phyloP scores from a whole-genome alignment of 2,797 vertebrate genomes.

The Peromyscus melanophrys region DNA sequence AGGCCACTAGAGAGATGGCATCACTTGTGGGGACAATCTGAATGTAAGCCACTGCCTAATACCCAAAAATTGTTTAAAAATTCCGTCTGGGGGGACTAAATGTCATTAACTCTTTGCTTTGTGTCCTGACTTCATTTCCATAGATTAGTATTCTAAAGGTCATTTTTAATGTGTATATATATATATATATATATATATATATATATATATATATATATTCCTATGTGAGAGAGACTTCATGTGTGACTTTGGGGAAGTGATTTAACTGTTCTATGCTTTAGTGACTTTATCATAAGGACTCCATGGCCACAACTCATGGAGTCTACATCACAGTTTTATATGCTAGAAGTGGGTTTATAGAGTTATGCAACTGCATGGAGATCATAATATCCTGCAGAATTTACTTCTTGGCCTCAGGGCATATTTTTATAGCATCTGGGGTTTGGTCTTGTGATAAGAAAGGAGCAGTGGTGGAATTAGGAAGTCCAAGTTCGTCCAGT shows the following conservation, averaged over 20 bases:
- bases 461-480: not conserved
- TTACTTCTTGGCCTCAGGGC: not conserved
- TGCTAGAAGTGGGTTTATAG: conserved; percentile 1
- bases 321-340: not conserved
- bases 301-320: not conserved
- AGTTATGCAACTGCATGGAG: not conserved
- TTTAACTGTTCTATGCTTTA: not conserved
- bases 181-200: no score
- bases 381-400: not conserved
- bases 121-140: not conserved
- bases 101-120: not conserved
- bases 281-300: not conserved
- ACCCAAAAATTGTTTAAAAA: not conserved
- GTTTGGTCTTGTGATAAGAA: not conserved
- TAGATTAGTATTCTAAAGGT: not conserved
- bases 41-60: not conserved
- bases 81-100: rapidly evolving
- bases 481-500: not conserved
- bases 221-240: not conserved
- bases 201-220: no score
- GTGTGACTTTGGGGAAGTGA: not conserved
- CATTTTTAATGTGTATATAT: not conserved
- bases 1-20: not conserved
- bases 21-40: not conserved
- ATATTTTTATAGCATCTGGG: not conserved